These are phyloP conservation scores for Chloebia gouldiae DNA, from an alignment of 2,113 vertebrate genomes.

Conservation along the genomic window DNA sequence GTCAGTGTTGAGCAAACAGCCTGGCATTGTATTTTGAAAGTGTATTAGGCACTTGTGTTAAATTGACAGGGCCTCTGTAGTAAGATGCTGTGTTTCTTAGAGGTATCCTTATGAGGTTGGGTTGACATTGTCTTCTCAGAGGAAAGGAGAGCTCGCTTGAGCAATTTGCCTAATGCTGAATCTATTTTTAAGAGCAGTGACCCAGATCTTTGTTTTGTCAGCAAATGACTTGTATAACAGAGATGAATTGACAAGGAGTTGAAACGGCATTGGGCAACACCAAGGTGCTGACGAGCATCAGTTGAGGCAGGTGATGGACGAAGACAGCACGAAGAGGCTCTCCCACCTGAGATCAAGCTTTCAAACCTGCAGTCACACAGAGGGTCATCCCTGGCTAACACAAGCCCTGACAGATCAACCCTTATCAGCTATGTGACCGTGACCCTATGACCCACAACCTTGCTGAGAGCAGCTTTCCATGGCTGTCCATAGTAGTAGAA, in stretches of 20 bases:
- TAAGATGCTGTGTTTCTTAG: not conserved
- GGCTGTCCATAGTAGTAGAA: not conserved
- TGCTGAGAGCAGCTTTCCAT: not conserved
- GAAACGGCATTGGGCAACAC: not conserved
- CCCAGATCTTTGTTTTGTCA: slow-evolving; percentile 63
- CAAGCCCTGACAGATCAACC: not conserved
- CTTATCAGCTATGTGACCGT: fast-evolving
- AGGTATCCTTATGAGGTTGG: not conserved
- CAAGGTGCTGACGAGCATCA: not conserved
- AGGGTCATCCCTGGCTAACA: not conserved
- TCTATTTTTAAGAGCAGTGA: slow-evolving; percentile 61
- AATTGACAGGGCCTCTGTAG: not conserved
- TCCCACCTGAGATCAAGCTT: not conserved
- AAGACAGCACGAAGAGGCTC: not conserved
- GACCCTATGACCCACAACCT: not conserved
- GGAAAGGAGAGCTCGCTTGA: slow-evolving; percentile 35
- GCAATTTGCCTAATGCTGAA: slow-evolving; percentile 46
- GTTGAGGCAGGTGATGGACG: not conserved
- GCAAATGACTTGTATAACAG: slow-evolving; percentile 48
- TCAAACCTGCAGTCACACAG: not conserved
- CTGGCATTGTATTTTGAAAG: not conserved
- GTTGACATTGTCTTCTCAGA: slow-evolving; percentile 37
- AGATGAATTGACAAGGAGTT: slow-evolving; percentile 50
- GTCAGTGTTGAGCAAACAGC: not conserved
- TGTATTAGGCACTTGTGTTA: not conserved